These are phyloP conservation scores for Myiagra hebetior DNA, from an alignment of 2,113 vertebrate species.

Conservation along the genomic window DNA sequence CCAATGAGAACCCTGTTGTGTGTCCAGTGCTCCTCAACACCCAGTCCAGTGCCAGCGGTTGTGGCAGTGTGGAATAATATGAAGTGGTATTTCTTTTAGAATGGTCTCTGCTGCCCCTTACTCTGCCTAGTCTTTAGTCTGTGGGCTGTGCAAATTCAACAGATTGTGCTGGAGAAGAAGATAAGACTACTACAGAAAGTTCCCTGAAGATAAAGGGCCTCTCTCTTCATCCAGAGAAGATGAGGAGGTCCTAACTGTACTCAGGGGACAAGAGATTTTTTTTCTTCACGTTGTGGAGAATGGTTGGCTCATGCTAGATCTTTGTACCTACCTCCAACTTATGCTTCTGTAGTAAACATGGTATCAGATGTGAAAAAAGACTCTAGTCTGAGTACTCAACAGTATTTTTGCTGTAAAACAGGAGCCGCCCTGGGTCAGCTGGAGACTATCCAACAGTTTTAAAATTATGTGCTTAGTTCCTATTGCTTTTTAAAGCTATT, in stretches of 20 bases:
- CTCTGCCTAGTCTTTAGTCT: neutral
- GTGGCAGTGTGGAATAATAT: neutral
- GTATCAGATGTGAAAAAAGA: neutral
- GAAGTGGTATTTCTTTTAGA: neutral
- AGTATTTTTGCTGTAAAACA: neutral
- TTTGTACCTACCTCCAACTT: neutral
- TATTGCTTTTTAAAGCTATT: neutral
- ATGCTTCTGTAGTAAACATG: neutral
- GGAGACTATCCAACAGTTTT: neutral
- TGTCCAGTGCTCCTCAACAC: neutral
- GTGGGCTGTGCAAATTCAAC: neutral
- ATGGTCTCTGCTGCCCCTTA: accelerated
- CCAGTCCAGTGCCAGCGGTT: accelerated
- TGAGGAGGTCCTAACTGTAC: neutral
- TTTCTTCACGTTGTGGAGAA: neutral
- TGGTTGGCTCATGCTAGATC: neutral
- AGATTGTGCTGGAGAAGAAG: neutral
- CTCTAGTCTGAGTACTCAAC: neutral
- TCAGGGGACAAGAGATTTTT: neutral
- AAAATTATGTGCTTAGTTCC: neutral
- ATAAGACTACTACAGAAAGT: neutral
- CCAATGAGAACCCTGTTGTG: accelerated
- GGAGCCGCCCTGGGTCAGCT: neutral
- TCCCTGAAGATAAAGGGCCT: neutral
- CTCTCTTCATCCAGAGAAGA: neutral